These are phyloP conservation scores for Anolis apletophallus DNA, from an alignment of 2,797 vertebrate species.

Conservation along the genomic window DNA sequence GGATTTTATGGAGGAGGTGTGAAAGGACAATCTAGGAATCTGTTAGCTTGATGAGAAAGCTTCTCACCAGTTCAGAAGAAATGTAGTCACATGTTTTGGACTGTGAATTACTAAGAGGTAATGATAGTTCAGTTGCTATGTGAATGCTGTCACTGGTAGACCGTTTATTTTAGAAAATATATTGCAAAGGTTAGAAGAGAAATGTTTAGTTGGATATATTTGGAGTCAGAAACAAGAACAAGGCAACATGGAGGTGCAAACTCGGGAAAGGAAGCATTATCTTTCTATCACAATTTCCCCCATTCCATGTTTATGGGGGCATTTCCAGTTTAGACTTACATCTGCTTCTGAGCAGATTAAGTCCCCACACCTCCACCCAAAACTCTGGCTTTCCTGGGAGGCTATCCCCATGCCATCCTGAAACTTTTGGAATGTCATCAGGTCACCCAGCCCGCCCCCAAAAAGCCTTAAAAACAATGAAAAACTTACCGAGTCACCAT, in stretches of 20 bases:
- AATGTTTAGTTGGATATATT: neutral
- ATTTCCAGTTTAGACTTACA: too few species aligned
- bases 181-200: neutral
- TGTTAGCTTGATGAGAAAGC: slow-evolving; percentile 32
- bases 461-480: too few species aligned
- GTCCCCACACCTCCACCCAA: too few species aligned
- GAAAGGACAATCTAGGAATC: slow-evolving; percentile 37
- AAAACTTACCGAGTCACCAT: too few species aligned
- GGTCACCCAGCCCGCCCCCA: too few species aligned
- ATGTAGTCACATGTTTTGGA: slow-evolving; percentile 39
- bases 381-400: too few species aligned
- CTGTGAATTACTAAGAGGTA: slow-evolving; percentile 19
- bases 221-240: neutral
- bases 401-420: too few species aligned
- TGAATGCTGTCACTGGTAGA: neutral
- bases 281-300: neutral
- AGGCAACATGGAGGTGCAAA: neutral
- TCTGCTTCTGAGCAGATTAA: too few species aligned
- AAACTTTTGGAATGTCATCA: too few species aligned
- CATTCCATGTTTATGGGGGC: too few species aligned
- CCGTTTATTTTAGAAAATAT: neutral
- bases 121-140: slow-evolving; percentile 21
- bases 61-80: slow-evolving; percentile 19
- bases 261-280: neutral
- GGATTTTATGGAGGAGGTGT: slow-evolving; percentile 42